These are phyloP conservation scores for Pelobates cultripes DNA, from an alignment of 2,797 vertebrate genomes.

Conservation along the genomic window DNA sequence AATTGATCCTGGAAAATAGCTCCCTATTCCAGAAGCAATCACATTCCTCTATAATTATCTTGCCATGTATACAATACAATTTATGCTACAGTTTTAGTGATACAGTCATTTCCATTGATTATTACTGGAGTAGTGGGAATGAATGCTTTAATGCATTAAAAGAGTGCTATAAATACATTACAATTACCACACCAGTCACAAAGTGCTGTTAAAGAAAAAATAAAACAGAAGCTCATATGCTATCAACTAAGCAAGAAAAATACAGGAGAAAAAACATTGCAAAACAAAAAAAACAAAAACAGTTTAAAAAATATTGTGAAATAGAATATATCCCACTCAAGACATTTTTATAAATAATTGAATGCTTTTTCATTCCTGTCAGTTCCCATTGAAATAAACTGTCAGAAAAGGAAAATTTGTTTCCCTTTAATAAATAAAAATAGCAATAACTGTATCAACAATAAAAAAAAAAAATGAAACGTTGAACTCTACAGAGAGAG, in stretches of 20 bases:
- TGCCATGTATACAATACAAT: conserved; percentile 43
- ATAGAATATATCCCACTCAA: neutral
- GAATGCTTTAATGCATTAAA: neutral
- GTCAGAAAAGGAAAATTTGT: neutral
- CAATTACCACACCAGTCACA: neutral
- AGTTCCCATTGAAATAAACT: neutral
- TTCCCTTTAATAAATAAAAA: neutral
- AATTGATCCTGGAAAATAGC: conserved; percentile 45
- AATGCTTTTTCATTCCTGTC: neutral
- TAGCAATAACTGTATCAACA: neutral
- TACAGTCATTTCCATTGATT: conserved; percentile 26
- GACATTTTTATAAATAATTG: neutral
- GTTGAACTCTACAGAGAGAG: neutral
- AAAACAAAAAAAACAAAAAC: neutral
- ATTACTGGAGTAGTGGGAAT: conserved; percentile 3
- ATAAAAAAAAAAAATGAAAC: neutral
- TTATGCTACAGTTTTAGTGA: conserved; percentile 20
- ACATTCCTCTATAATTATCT: conserved; percentile 31
- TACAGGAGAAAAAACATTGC: neutral
- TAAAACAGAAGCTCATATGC: neutral
- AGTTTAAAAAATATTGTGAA: neutral
- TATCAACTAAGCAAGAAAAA: neutral
- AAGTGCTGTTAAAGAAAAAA: neutral
- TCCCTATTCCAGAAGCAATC: conserved; percentile 37
- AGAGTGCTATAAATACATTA: neutral